Conservation (phyloP, 2,888 invertebrate species). For the Dynastes hyllus region DNA sequence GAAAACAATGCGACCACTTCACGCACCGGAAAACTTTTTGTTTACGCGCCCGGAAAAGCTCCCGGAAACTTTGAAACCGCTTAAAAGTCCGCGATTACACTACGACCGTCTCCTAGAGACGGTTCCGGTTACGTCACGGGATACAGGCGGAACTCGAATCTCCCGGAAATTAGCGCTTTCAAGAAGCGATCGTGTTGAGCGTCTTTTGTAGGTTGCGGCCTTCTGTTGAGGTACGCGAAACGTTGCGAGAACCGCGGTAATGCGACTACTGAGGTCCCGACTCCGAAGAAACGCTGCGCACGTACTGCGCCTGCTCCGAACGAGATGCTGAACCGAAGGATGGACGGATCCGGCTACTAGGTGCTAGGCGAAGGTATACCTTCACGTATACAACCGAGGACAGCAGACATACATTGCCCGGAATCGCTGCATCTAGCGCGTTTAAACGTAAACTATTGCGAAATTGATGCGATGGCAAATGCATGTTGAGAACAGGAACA, state of each 20-base stretch:
- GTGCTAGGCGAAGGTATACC: constrained; percentile 4
- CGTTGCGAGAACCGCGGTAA: constrained; percentile 36
- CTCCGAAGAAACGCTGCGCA: constrained; percentile 8
- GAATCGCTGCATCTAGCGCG: background rate
- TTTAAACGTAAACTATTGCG: constrained; percentile 20
- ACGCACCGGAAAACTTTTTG: constrained; percentile 13
- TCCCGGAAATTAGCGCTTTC: background rate
- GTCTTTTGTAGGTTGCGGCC: constrained; percentile 3
- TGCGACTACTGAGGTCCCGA: constrained; percentile 32
- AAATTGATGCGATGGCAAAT: constrained; percentile 24
- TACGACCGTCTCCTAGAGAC: background rate
- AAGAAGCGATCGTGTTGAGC: background rate
- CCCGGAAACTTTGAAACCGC: background rate
- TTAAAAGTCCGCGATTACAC: background rate
- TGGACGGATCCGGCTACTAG: constrained; percentile 24
- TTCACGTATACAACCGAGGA: no score
- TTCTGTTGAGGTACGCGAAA: background rate
- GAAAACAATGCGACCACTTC: background rate
- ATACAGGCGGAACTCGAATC: background rate
- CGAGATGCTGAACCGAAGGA: background rate
- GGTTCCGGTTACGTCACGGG: background rate
- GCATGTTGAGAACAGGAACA: background rate
- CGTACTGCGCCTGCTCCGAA: constrained; percentile 29
- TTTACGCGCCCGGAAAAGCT: background rate
- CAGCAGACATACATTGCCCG: background rate